A percentile compares a stretch with the other conserved stretches of the same genome.
These are phyloP conservation scores for Pyrgilauda ruficollis DNA, from an alignment of 2,113 vertebrate species.

Conservation along the genomic window DNA sequence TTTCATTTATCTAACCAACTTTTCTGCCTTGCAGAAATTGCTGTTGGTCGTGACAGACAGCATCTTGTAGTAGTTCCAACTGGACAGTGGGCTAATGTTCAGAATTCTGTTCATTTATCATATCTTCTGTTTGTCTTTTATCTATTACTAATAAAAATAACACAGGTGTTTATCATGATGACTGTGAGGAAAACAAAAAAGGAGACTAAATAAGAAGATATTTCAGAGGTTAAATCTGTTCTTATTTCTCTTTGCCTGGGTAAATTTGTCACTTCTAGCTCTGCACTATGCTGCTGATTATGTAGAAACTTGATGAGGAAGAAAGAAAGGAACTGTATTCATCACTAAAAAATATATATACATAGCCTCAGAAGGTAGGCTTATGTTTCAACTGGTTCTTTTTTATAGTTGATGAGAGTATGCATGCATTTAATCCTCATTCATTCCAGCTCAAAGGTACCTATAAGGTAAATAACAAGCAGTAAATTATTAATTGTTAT, in stretches of 20 bases:
- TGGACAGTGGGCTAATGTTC: neutral
- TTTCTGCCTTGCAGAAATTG: neutral
- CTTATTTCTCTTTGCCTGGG: neutral
- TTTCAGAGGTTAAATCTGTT: neutral
- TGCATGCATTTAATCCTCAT: neutral
- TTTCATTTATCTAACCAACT: neutral
- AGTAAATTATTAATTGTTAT: neutral
- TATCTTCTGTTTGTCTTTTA: neutral
- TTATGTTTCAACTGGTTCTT: neutral
- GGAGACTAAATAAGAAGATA: neutral
- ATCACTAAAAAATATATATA: neutral
- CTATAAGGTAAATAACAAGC: neutral
- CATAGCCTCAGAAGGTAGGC: rapidly evolving
- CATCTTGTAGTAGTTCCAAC: neutral
- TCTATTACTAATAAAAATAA: neutral
- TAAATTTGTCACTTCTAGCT: neutral
- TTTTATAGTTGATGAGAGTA: neutral
- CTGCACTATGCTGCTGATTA: neutral
- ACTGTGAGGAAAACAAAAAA: neutral
- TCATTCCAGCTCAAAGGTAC: neutral
- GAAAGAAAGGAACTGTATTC: neutral
- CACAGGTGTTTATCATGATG: neutral
- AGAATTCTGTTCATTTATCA: neutral
- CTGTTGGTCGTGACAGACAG: neutral
- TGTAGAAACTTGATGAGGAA: neutral